Evolutionary conservation across 2,888 invertebrate species (phyloP), one percentile per base, ranked within the genome.

Genomic region (Hypomecis atomaria): DNA sequence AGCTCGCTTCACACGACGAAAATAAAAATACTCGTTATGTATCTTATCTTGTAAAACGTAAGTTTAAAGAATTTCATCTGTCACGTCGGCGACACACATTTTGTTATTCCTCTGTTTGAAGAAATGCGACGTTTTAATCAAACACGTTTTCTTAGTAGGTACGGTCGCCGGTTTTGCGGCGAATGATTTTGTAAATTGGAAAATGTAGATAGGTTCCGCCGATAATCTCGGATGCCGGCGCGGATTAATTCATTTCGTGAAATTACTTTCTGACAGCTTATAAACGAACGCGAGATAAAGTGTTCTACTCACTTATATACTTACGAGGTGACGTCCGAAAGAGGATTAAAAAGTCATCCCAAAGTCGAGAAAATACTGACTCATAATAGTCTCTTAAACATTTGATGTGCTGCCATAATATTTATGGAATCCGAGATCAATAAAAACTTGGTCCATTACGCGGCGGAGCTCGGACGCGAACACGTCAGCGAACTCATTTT

Each of bases 181-280:
- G 23, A 43, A 13, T 49, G 11, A 7, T 33, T 50, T 23, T 10
- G 34, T 52, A 45, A 48, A 55, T 61, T 43, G 37, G 48, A 55
- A 54, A 61, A 43, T 44, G 61, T 61, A 38, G 47, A 49, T 49
- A 36, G 3, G 40, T 42, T 23, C 23, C 23, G 23, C 10, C 23
- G 48, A 48, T 61, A 47, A 40, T 54, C 9, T 9, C 36, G 36
- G 60, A 60, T 10, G 40, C 13, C 40, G 52, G 23, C 43, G 49
- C 53, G 54, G 49, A 61, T 61, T 61, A 37, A 61, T 61, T 49
- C 38, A 62, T 56, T 38, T 56, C 61, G 55, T 45, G 38, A 44
- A 56, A 62, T 62, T 50, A 56, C 11, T 62, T 62, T 56, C 50
- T 62, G 56, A 57, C 56, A 34, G 47, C 62, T 57, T 42, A 13